Conservation (phyloP, 2,113 vertebrate species). For the Passer montanus region DNA sequence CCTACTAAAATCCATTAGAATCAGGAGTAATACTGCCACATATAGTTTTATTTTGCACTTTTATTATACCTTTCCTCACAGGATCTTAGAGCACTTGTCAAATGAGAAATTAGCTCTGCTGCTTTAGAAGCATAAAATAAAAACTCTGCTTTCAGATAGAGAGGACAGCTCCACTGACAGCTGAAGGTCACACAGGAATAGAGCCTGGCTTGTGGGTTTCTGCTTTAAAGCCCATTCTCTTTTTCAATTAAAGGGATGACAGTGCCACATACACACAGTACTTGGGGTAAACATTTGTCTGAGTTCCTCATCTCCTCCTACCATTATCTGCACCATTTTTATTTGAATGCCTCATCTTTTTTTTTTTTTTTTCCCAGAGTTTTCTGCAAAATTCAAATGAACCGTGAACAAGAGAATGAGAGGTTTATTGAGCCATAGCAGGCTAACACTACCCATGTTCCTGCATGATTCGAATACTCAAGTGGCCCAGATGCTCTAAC, state of each 20-base stretch:
- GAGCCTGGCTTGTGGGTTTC: not conserved
- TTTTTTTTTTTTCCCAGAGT: slow-evolving; percentile 22
- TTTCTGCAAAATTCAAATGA: slow-evolving; percentile 74
- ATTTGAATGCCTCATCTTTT: slow-evolving; percentile 45
- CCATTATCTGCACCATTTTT: slow-evolving; percentile 63
- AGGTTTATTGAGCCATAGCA: slow-evolving; percentile 69
- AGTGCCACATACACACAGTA: slow-evolving; percentile 20
- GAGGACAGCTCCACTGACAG: slow-evolving; percentile 2
- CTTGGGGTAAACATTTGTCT: slow-evolving; percentile 64
- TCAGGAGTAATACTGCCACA: slow-evolving; percentile 34
- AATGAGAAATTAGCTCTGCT: slow-evolving; percentile 52
- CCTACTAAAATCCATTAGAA: slow-evolving; percentile 60
- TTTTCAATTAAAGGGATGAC: slow-evolving; percentile 51
- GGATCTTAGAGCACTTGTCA: slow-evolving; percentile 42
- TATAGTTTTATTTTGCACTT: slow-evolving; percentile 63
- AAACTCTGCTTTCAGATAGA: not conserved
- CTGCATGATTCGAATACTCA: slow-evolving; percentile 66
- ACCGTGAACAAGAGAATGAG: slow-evolving; percentile 66
- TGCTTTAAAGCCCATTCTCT: slow-evolving; percentile 42
- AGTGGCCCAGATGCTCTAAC: slow-evolving; percentile 65
- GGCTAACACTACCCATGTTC: slow-evolving; percentile 52
- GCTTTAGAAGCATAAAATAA: slow-evolving; percentile 32
- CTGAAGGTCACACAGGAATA: slow-evolving; percentile 54
- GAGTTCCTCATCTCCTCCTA: slow-evolving; percentile 64
- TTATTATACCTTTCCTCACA: slow-evolving; percentile 37